These are phyloP conservation scores for Indicator maculatus DNA, from an alignment of 2,113 vertebrate genomes.

Conservation along the genomic window DNA sequence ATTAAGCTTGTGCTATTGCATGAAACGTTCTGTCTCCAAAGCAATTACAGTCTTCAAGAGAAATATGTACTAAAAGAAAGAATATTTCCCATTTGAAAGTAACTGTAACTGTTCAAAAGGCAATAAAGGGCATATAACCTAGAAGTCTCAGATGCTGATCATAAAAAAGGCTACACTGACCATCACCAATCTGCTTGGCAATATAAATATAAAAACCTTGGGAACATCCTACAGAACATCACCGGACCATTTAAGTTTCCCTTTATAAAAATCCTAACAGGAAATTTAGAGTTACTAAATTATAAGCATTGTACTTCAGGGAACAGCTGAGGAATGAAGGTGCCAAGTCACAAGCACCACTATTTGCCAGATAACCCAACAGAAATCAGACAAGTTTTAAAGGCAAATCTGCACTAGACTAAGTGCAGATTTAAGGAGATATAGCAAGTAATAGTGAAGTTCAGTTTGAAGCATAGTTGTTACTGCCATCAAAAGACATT, in stretches of 20 bases:
- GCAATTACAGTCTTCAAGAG: not conserved
- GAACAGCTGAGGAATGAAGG: not conserved
- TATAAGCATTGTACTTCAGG: not conserved
- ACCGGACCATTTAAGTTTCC: not conserved
- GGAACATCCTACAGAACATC: not conserved
- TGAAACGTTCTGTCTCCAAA: not conserved
- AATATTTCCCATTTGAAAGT: not conserved
- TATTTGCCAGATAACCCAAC: not conserved
- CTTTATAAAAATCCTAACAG: not conserved
- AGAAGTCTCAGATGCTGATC: not conserved
- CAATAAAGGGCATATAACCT: not conserved
- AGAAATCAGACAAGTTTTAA: not conserved
- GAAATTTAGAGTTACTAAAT: conserved; percentile 4
- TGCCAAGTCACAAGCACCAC: not conserved
- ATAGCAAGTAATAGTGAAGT: not conserved
- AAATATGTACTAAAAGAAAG: not conserved
- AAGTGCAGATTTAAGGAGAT: not conserved
- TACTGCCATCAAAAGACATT: not conserved
- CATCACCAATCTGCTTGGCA: not conserved
- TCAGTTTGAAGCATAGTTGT: not conserved
- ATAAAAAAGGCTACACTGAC: not conserved
- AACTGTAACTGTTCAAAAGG: not conserved
- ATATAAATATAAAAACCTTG: not conserved
- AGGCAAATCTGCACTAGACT: not conserved
- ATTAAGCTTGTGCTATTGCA: not conserved